Percentiles rank a stretch among this genome's conserved stretches.
Conservation (phyloP, 2,797 vertebrate genomes). For the Myotis vivesi region DNA sequence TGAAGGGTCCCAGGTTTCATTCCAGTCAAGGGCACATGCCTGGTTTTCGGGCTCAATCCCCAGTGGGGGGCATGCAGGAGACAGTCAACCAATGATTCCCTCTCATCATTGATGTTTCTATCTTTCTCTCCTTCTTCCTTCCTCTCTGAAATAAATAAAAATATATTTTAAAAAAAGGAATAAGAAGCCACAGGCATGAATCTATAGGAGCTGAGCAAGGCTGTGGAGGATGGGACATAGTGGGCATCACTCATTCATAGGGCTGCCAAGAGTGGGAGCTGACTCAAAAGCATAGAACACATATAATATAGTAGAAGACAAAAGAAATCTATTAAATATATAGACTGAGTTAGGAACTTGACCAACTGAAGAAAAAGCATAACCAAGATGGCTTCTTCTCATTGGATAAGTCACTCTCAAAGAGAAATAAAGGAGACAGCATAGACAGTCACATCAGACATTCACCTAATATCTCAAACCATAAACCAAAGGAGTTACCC, state of each 20-base stretch:
- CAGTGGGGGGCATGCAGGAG: too few species aligned
- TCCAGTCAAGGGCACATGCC: too few species aligned
- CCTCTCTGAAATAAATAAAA: too few species aligned
- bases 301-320: background rate
- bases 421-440: slow-evolving; percentile 7
- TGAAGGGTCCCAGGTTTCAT: too few species aligned
- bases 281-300: background rate
- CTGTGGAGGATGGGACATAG: too few species aligned
- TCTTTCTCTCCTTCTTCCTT: too few species aligned
- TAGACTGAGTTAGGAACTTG: slow-evolving; percentile 18
- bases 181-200: background rate
- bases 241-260: background rate
- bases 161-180: too few species aligned
- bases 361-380: background rate
- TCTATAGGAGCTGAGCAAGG: background rate
- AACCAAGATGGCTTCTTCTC: background rate
- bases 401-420: background rate
- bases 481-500: slow-evolving; percentile 32
- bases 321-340: background rate
- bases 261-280: background rate
- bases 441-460: background rate
- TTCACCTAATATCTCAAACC: slow-evolving; percentile 11
- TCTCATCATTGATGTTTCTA: too few species aligned
- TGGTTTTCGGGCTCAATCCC: too few species aligned
- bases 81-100: too few species aligned